Evolutionary conservation across 2,888 invertebrate genomes (phyloP).

Genomic region (Himalopsyche kuldschensis): DNA sequence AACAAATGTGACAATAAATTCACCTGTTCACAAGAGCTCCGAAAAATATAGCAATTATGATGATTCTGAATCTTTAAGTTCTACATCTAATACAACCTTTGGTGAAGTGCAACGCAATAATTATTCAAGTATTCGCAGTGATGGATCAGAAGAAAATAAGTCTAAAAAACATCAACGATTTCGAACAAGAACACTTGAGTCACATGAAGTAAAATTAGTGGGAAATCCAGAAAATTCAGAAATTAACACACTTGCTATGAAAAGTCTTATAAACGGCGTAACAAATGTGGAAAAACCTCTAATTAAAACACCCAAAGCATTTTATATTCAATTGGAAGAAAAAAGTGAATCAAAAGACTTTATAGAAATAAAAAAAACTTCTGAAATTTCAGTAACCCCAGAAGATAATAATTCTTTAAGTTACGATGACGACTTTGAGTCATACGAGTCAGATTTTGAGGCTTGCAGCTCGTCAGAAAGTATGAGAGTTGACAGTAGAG

Average conservation of each 20-base stretch:
- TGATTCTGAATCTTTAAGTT: not conserved
- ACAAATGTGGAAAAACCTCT: constrained; percentile 45
- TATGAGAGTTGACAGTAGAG: not conserved
- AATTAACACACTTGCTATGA: constrained; percentile 55
- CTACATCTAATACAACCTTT: not conserved
- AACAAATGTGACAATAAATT: constrained; percentile 34
- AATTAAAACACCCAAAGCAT: constrained; percentile 49
- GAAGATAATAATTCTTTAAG: constrained; percentile 47
- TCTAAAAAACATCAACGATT: constrained; percentile 29
- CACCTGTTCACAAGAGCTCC: constrained; percentile 21
- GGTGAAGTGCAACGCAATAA: not conserved
- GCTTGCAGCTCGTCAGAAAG: constrained; percentile 44
- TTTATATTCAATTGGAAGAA: constrained; percentile 50
- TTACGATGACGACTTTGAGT: constrained; percentile 59
- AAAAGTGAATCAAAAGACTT: not conserved
- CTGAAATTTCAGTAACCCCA: constrained; percentile 32
- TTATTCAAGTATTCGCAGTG: not conserved
- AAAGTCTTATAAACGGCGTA: constrained; percentile 37
- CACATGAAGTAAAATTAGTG: constrained; percentile 52
- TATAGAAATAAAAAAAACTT: not conserved
- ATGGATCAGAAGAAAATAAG: not conserved
- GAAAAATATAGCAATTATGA: not conserved
- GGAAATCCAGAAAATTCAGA: constrained; percentile 46
- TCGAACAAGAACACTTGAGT: constrained; percentile 52
- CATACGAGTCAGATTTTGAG: constrained; percentile 58